phyloP scores from a whole-genome alignment of 1,140 invertebrate genomes.

The Camponotus pennsylvanicus region DNA sequence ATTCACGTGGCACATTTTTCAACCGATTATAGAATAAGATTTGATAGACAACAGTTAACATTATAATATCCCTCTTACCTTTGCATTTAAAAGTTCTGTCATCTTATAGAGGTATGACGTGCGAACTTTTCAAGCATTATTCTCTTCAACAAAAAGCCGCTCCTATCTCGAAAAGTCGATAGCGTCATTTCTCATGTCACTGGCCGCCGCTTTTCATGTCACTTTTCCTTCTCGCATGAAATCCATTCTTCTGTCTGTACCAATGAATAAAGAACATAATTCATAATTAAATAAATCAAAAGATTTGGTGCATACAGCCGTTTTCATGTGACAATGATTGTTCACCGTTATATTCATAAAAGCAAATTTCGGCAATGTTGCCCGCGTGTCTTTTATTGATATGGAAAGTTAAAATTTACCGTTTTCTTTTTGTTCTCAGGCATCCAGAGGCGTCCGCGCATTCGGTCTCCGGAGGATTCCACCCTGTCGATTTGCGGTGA shows the following conservation, averaged over 20 bases:
- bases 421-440: constrained; percentile 50
- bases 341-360: constrained; percentile 18
- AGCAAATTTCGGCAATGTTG: constrained; percentile 61
- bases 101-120: constrained; percentile 37
- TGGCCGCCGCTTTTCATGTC: constrained; percentile 27
- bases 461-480: constrained; percentile 75
- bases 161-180: constrained; percentile 16
- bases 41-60: constrained; percentile 3
- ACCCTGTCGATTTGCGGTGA: constrained; percentile 81
- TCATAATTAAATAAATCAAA: constrained; percentile 30
- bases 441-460: constrained; percentile 65
- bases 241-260: not conserved
- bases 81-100: constrained; percentile 40
- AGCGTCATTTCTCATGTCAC: constrained; percentile 54
- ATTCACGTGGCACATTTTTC: not conserved
- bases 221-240: constrained; percentile 29
- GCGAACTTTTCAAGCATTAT: constrained; percentile 53
- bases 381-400: not conserved
- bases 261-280: not conserved
- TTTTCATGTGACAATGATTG: not conserved
- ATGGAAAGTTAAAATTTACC: constrained; percentile 5
- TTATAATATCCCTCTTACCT: not conserved
- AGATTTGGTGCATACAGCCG: not conserved
- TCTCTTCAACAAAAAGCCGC: constrained; percentile 34
- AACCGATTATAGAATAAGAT: not conserved